Percentiles rank a stretch among this genome's conserved stretches.
Evolutionary conservation across 2,888 invertebrate genomes (phyloP).

Genomic region (Sarcophaga rosellei): DNA sequence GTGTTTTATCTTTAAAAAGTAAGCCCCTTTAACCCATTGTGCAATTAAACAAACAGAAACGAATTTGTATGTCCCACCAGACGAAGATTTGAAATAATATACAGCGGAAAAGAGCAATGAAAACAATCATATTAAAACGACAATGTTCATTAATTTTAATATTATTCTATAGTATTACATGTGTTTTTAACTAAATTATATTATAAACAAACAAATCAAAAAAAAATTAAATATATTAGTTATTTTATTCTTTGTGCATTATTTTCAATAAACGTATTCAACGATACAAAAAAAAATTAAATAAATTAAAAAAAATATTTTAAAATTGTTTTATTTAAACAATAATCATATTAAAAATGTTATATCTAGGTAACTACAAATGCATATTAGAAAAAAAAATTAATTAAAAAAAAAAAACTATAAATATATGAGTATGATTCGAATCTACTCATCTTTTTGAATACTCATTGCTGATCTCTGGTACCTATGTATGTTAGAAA

Average conservation of each 20-base stretch:
- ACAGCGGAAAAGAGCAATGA: not conserved
- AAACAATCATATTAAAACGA: conserved; percentile 17
- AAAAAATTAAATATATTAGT: conserved; percentile 39
- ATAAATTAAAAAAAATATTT: not conserved
- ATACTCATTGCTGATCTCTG: too few relatives aligned
- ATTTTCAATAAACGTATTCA: conserved; percentile 60
- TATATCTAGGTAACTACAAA: too few relatives aligned
- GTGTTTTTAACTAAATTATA: conserved; percentile 74
- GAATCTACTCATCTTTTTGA: too few relatives aligned
- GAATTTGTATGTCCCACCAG: conserved; percentile 4
- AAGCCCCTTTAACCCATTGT: not conserved
- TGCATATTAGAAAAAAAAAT: too few relatives aligned
- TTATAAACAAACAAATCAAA: not conserved
- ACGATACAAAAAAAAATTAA: conserved; percentile 26
- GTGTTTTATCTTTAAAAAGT: conserved; percentile 9
- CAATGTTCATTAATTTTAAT: conserved; percentile 57
- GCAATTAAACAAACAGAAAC: not conserved
- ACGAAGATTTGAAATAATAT: conserved; percentile 12
- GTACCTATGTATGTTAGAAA: too few relatives aligned
- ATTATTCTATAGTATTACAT: conserved; percentile 77
- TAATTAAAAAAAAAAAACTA: too few relatives aligned
- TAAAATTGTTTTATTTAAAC: not conserved
- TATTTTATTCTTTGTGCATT: conserved; percentile 61
- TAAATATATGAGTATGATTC: too few relatives aligned
- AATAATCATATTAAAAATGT: not conserved